Evolutionary conservation across 2,113 vertebrate genomes (phyloP).

Genomic region (Pogonocichla stellata): DNA sequence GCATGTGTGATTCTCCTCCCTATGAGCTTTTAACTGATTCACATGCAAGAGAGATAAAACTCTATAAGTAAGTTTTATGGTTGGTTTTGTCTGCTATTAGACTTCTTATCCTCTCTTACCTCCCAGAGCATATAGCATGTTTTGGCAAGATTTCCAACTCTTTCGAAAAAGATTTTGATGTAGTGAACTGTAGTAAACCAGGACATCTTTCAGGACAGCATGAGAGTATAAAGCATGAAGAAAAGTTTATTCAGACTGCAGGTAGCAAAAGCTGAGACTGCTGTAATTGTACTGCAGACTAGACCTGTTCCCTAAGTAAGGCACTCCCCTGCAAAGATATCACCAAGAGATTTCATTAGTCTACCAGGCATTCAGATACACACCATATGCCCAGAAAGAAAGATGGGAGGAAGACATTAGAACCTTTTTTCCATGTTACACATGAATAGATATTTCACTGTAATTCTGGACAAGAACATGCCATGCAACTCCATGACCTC

Average conservation of each 20-base stretch:
- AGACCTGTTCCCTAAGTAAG: constrained; percentile 52
- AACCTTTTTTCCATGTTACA: neutral
- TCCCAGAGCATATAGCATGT: constrained; percentile 32
- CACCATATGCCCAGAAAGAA: constrained; percentile 14
- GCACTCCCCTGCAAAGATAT: constrained; percentile 55
- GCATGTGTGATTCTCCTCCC: neutral
- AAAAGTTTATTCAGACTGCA: constrained; percentile 57
- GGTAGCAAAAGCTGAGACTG: constrained; percentile 51
- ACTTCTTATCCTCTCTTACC: constrained; percentile 42
- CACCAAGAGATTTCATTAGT: constrained; percentile 53
- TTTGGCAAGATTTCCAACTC: constrained; percentile 51
- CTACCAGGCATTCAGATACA: constrained; percentile 31
- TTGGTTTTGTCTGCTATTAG: constrained; percentile 21
- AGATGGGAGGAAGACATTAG: neutral
- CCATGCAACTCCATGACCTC: neutral
- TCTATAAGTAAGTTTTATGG: neutral
- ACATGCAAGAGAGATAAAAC: neutral
- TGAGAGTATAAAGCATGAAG: constrained; percentile 46
- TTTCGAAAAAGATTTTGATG: constrained; percentile 28
- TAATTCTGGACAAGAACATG: neutral
- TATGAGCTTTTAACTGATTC: neutral
- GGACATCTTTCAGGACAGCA: constrained; percentile 55
- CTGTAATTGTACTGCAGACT: constrained; percentile 39
- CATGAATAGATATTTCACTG: neutral
- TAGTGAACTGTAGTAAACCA: constrained; percentile 29